phyloP scores from a whole-genome alignment of 2,888 invertebrate genomes.

The Machimus atricapillus region DNA sequence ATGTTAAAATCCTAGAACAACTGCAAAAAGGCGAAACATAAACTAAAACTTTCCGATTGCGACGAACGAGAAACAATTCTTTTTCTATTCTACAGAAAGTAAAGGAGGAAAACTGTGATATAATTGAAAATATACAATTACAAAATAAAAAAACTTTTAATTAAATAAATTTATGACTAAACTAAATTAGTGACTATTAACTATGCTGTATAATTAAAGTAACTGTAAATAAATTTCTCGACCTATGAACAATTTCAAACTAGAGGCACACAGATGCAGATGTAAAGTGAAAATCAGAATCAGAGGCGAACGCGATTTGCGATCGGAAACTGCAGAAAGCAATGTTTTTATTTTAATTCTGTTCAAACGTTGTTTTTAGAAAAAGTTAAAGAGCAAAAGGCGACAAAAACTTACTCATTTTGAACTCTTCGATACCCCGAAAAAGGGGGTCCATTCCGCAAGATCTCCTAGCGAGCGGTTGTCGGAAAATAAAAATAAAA shows the following conservation, averaged over 20 bases:
- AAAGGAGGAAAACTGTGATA: conserved; percentile 37
- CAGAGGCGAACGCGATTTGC: not conserved
- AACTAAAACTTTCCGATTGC: conserved; percentile 5
- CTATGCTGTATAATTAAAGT: conserved; percentile 15
- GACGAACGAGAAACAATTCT: conserved; percentile 2
- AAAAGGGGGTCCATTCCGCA: not conserved
- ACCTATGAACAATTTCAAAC: not conserved
- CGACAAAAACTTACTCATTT: not conserved
- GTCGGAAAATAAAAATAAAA: not conserved
- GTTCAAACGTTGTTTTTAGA: not conserved
- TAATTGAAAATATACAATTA: conserved; percentile 38
- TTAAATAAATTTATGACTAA: conserved; percentile 37
- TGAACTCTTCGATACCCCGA: not conserved
- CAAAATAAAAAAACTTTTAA: conserved; percentile 38
- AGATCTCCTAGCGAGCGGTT: not conserved
- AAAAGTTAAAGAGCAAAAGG: not conserved
- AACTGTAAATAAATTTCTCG: conserved; percentile 23
- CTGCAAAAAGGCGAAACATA: not conserved
- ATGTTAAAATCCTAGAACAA: not conserved
- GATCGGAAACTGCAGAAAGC: not conserved
- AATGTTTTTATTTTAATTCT: not conserved
- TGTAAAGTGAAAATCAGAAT: not conserved
- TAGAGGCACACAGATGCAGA: conserved; percentile 4
- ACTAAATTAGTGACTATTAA: conserved; percentile 33
- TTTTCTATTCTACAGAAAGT: conserved; percentile 31